Conservation (phyloP, 2,113 vertebrate genomes). For the Sisor rabdophorus region DNA sequence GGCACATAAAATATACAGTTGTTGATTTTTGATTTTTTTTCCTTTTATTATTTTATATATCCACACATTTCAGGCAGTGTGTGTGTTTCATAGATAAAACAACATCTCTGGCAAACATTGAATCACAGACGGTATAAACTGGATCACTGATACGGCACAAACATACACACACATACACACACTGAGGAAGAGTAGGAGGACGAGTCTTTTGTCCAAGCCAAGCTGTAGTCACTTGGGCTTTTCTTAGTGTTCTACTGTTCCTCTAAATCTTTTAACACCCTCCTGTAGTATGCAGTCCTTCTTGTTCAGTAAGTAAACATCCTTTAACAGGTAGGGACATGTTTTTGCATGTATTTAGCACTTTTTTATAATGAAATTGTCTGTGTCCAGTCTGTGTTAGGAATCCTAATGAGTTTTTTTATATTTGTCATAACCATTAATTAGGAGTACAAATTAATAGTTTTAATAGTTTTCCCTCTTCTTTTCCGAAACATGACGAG, state of each 20-base stretch:
- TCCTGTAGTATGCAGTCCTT: background rate
- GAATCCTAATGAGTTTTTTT: background rate
- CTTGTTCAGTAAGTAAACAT: constrained; percentile 12
- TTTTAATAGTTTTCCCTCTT: background rate
- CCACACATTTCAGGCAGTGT: constrained; percentile 69
- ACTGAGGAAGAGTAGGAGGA: constrained; percentile 28
- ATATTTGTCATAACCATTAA: background rate
- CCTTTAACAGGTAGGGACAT: background rate
- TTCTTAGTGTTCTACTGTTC: background rate
- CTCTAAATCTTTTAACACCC: constrained; percentile 2
- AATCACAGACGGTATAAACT: constrained; percentile 65
- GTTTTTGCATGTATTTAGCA: background rate
- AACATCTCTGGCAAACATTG: constrained; percentile 61
- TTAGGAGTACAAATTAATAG: background rate
- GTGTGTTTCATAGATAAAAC: constrained; percentile 65
- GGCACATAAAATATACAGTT: background rate
- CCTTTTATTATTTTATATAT: constrained; percentile 53
- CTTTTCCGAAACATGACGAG: background rate
- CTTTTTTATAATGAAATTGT: background rate
- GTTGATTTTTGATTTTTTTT: constrained; percentile 5
- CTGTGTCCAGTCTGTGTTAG: background rate
- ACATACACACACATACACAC: constrained; percentile 25
- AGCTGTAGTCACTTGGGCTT: background rate
- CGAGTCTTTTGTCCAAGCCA: constrained; percentile 20
- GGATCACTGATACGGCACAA: constrained; percentile 56